These are phyloP conservation scores for Nannospalax galili DNA, from an alignment of 2,113 vertebrate genomes.

Conservation along the genomic window DNA sequence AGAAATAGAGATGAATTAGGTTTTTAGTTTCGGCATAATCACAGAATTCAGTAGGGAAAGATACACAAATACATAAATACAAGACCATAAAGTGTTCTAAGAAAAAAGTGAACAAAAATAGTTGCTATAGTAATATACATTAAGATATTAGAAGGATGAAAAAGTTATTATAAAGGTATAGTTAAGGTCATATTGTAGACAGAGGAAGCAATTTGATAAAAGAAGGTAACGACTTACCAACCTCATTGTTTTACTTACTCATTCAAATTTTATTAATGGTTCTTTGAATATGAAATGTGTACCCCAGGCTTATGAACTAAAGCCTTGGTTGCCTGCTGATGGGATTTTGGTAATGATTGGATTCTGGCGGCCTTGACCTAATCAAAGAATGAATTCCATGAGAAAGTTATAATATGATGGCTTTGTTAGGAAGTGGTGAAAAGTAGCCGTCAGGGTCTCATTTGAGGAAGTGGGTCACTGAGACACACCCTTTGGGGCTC, in stretches of 20 bases:
- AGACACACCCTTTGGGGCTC: neutral
- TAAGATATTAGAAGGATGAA: neutral
- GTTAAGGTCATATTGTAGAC: neutral
- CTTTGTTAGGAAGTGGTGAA: neutral
- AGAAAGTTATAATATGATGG: too few relatives aligned
- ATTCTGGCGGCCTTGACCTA: neutral
- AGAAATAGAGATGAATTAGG: neutral
- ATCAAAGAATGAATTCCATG: neutral
- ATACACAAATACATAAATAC: neutral
- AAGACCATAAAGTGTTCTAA: neutral
- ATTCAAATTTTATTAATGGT: neutral
- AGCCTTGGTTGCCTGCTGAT: neutral
- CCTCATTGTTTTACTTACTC: neutral
- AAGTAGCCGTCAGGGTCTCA: neutral
- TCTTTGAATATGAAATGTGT: neutral
- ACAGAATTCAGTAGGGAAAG: neutral
- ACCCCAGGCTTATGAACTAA: neutral
- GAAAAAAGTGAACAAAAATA: conserved; percentile 24
- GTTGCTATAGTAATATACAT: neutral
- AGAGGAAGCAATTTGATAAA: neutral
- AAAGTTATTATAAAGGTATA: neutral
- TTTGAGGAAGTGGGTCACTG: neutral
- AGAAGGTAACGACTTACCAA: neutral
- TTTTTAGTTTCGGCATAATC: conserved; percentile 4
- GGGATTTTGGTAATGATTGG: neutral